Percentiles rank a stretch among this genome's conserved stretches.
Conservation (phyloP, 2,888 invertebrate genomes). For the Aspidapion aeneum region DNA sequence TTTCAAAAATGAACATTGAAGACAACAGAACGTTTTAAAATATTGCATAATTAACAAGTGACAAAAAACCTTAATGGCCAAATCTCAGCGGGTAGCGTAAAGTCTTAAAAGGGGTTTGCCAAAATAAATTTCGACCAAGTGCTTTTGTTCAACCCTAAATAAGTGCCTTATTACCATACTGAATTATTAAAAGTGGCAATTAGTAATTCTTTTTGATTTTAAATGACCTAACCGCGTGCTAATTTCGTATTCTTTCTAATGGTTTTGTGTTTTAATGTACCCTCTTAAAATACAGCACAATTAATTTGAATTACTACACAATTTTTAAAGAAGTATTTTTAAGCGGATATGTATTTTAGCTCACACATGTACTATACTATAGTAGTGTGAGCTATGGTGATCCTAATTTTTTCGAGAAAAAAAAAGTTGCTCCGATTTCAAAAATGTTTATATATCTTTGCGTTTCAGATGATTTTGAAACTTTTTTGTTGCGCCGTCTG, state of each 20-base stretch:
- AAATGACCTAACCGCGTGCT: neutral
- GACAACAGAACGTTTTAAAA: neutral
- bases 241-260: neutral
- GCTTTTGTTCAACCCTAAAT: slow-evolving; percentile 11
- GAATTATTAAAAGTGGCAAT: slow-evolving; percentile 35
- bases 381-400: too few species aligned
- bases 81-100: neutral
- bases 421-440: too few species aligned
- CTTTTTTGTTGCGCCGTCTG: too few species aligned
- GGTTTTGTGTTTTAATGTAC: too few species aligned
- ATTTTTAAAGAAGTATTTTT: too few species aligned
- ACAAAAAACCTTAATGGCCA: neutral
- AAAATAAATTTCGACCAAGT: neutral
- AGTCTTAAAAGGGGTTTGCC: neutral
- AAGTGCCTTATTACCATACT: slow-evolving; percentile 26
- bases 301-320: too few species aligned
- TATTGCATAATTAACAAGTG: neutral
- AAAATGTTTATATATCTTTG: too few species aligned
- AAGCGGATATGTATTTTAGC: too few species aligned
- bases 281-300: too few species aligned
- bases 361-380: too few species aligned
- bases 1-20: neutral
- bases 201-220: slow-evolving; percentile 36
- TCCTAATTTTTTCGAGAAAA: too few species aligned
- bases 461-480: too few species aligned